A percentile compares a stretch with the other conserved stretches of the same genome.
Evolutionary conservation across 2,888 invertebrate genomes (phyloP).

Genomic region (Mongoloraphidia duomilia): DNA sequence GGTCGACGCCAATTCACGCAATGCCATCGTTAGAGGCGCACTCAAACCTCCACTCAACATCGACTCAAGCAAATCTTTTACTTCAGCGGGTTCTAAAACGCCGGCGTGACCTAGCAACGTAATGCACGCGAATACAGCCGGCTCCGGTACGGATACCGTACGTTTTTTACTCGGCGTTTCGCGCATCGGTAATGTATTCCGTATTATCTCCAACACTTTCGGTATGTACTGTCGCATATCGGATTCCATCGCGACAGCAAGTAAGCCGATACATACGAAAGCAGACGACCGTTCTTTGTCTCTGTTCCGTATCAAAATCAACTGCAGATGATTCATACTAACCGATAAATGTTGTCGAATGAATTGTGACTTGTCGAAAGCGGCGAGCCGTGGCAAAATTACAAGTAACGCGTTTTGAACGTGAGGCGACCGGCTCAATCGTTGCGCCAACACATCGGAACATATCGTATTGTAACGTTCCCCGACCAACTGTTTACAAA

Average conservation of each 20-base stretch:
- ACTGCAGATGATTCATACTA: constrained; percentile 64
- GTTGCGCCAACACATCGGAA: constrained; percentile 63
- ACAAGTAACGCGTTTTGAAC: constrained; percentile 79
- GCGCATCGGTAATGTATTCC: constrained; percentile 54
- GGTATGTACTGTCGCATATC: constrained; percentile 68
- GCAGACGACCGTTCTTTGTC: constrained; percentile 79
- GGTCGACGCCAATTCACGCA: constrained; percentile 77
- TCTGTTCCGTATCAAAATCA: constrained; percentile 53
- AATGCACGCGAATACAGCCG: constrained; percentile 86
- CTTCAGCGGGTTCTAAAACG: constrained; percentile 19
- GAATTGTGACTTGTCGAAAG: constrained; percentile 78
- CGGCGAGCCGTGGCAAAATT: constrained; percentile 80
- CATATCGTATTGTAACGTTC: constrained; percentile 75
- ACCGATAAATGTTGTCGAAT: constrained; percentile 56
- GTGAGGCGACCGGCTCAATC: constrained; percentile 56
- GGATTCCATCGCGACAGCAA: constrained; percentile 69
- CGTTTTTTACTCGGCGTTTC: constrained; percentile 66
- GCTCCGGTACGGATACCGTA: constrained; percentile 46
- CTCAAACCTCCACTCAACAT: constrained; percentile 89
- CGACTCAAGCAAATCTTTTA: constrained; percentile 72
- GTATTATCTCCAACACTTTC: constrained; percentile 73
- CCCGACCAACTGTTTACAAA: constrained; percentile 66
- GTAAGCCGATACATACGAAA: constrained; percentile 76
- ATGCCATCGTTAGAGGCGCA: constrained; percentile 76
- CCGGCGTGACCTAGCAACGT: constrained; percentile 74